Evolutionary conservation across 2,113 vertebrate genomes (phyloP).

Genomic region (Ramphastos sulfuratus): DNA sequence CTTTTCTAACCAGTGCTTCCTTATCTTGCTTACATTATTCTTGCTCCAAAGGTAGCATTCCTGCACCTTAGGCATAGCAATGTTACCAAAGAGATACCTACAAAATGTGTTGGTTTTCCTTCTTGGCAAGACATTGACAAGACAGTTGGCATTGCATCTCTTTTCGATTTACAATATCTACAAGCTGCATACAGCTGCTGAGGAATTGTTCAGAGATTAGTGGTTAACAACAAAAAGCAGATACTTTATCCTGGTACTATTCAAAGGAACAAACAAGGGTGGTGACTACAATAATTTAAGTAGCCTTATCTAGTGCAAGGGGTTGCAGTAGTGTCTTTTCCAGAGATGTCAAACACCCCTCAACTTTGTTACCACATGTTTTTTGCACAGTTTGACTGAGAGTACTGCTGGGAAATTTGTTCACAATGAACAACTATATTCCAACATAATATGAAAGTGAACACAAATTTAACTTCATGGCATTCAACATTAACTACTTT

Average conservation of each 20-base stretch:
- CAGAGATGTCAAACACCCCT: neutral
- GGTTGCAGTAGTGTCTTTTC: neutral
- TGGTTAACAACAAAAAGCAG: conserved; percentile 45
- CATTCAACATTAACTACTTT: conserved; percentile 59
- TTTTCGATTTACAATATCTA: neutral
- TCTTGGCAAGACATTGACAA: neutral
- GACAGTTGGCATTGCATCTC: neutral
- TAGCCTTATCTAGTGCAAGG: neutral
- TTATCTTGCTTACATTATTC: neutral
- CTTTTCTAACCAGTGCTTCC: neutral
- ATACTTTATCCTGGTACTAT: neutral
- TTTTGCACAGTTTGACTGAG: neutral
- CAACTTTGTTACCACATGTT: neutral
- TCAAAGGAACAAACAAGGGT: conserved; percentile 14
- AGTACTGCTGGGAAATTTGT: conserved; percentile 12
- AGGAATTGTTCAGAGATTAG: conserved; percentile 42
- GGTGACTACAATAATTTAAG: conserved; percentile 17
- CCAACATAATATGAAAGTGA: conserved; percentile 35
- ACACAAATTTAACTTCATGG: conserved; percentile 50
- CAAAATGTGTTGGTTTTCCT: neutral
- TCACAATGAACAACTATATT: conserved; percentile 33
- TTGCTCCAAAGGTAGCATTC: neutral
- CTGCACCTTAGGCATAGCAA: neutral
- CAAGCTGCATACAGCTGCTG: neutral
- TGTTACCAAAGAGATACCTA: neutral